Evolutionary conservation across 2,888 invertebrate species (phyloP).

Genomic region (Disparrhopalites patrizii): DNA sequence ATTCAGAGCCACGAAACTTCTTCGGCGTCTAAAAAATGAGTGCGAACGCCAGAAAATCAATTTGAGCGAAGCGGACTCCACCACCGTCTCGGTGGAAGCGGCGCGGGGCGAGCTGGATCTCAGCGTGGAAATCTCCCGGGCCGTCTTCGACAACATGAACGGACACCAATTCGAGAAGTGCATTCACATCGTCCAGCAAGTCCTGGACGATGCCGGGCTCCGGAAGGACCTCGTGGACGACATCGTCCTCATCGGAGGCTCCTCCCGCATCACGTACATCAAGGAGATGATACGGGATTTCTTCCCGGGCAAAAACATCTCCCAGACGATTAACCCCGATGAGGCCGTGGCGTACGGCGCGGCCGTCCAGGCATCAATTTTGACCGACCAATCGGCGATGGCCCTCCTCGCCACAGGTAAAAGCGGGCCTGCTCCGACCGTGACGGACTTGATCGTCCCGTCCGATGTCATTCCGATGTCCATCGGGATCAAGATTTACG

Average conservation of each 20-base stretch:
- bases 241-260: constrained; percentile 37
- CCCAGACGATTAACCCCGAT: neutral
- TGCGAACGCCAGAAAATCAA: neutral
- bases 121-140: constrained; percentile 18
- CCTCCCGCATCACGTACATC: constrained; percentile 22
- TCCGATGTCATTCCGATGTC: constrained; percentile 9
- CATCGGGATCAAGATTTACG: constrained; percentile 6
- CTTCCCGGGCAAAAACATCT: constrained; percentile 16
- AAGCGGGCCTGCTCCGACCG: neutral
- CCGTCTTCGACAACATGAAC: constrained; percentile 29
- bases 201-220: constrained; percentile 8
- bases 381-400: neutral
- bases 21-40: neutral
- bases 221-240: constrained; percentile 29
- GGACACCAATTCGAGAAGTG: constrained; percentile 25
- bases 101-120: neutral
- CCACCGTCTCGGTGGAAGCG: neutral
- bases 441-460: neutral
- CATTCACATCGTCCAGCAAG: constrained; percentile 19
- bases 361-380: constrained; percentile 27
- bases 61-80: neutral
- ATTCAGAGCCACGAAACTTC: neutral
- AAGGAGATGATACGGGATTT: constrained; percentile 12
- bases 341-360: constrained; percentile 29
- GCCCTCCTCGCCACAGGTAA: neutral